Evolutionary conservation across 2,888 invertebrate species (phyloP).

Genomic region (Xestoiulus laeticollis): DNA sequence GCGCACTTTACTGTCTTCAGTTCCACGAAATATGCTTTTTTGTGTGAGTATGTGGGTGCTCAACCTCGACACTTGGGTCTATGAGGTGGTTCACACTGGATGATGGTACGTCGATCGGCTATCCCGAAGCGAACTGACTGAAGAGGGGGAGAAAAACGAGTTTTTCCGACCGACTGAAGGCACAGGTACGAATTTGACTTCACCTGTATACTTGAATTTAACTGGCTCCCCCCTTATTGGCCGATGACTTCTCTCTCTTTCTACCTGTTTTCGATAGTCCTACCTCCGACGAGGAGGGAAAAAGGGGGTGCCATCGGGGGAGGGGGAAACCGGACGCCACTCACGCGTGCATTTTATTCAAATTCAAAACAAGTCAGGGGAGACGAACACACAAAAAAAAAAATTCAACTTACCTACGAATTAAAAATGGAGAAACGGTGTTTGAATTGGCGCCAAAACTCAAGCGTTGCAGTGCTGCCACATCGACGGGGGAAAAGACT

Average conservation of each 20-base stretch:
- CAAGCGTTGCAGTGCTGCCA: neutral
- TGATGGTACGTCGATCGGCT: neutral
- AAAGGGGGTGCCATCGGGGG: neutral
- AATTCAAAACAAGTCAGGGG: neutral
- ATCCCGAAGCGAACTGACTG: neutral
- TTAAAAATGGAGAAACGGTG: neutral
- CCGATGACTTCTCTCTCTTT: neutral
- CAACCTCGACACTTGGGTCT: neutral
- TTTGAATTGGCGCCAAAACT: neutral
- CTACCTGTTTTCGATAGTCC: neutral
- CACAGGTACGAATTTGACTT: constrained; percentile 6
- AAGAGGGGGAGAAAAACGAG: neutral
- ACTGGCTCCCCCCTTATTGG: neutral
- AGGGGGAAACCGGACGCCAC: constrained; percentile 13
- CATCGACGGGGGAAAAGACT: neutral
- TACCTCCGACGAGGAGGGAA: neutral
- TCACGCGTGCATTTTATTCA: neutral
- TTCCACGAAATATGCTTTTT: neutral
- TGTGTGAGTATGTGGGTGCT: no score
- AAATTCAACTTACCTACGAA: neutral
- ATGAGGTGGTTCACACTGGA: neutral
- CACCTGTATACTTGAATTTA: neutral
- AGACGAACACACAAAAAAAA: neutral
- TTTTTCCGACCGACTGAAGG: neutral
- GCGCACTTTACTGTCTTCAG: neutral